These are phyloP conservation scores for Scaptomyza polygonia DNA, from an alignment of 2,888 invertebrate species.

Conservation along the genomic window DNA sequence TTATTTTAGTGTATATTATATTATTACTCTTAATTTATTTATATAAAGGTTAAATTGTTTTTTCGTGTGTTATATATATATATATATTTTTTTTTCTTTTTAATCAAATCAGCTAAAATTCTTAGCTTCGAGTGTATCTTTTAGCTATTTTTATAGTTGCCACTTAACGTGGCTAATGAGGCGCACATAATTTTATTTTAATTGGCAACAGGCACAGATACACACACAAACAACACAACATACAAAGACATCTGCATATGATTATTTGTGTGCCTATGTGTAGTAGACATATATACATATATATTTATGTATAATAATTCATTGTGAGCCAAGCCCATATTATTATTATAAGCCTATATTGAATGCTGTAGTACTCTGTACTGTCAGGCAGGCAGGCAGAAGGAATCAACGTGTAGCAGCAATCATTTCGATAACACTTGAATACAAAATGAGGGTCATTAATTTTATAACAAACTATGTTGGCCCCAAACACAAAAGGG, in stretches of 20 bases:
- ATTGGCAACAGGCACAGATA: constrained; percentile 58
- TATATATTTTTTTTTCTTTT: background rate
- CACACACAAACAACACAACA: constrained; percentile 17
- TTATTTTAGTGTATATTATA: no score
- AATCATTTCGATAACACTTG: constrained; percentile 80
- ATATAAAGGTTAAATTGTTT: no score
- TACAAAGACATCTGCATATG: constrained; percentile 17
- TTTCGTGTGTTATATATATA: no score
- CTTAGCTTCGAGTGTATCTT: background rate
- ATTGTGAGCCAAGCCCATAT: constrained; percentile 70
- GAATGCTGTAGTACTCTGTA: constrained; percentile 22
- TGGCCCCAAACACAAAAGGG: constrained; percentile 33
- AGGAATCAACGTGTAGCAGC: constrained; percentile 67
- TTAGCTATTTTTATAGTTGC: no score
- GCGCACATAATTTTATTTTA: constrained; percentile 62
- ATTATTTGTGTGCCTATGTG: background rate
- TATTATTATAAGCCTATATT: constrained; percentile 21
- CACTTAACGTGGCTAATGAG: constrained; percentile 59
- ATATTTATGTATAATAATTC: constrained; percentile 57
- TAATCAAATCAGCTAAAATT: background rate
- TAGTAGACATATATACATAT: constrained; percentile 7
- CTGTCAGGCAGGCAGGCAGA: background rate
- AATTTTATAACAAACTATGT: constrained; percentile 77
- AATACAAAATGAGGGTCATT: constrained; percentile 81
- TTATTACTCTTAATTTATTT: no score